Conservation (phyloP, 2,797 vertebrate genomes). For the Gymnoscopelus microlampas region DNA sequence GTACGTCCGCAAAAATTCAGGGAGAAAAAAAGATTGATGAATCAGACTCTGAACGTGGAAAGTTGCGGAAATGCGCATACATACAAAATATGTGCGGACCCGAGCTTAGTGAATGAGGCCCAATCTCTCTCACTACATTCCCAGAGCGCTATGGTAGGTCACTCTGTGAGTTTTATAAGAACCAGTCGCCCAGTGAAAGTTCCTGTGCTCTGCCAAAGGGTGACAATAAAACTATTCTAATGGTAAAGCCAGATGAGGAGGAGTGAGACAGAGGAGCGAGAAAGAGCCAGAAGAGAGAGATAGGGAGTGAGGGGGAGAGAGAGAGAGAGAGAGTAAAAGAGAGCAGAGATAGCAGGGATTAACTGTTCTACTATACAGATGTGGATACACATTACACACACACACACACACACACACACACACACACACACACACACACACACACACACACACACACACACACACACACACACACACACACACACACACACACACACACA, state of each 20-base stretch:
- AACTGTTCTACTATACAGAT: constrained; percentile 11
- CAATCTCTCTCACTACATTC: neutral
- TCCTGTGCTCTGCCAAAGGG: constrained; percentile 55
- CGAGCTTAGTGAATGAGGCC: neutral
- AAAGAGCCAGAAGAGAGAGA: constrained; percentile 16
- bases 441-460: neutral
- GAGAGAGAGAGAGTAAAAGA: constrained; percentile 6
- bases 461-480: neutral
- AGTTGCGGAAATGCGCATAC: no score
- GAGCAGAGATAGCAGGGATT: constrained; percentile 32
- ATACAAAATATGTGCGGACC: no score
- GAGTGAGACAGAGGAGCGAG: neutral
- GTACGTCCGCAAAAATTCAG: no score
- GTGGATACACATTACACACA: no score
- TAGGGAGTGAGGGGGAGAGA: constrained; percentile 23
- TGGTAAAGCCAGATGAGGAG: constrained; percentile 61
- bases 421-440: neutral
- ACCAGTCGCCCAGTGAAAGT: constrained; percentile 51
- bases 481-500: neutral
- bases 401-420: no score
- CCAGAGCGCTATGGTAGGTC: constrained; percentile 7
- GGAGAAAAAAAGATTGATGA: no score
- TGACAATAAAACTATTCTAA: constrained; percentile 60
- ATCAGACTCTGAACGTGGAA: no score
- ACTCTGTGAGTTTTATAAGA: constrained; percentile 56